Base-by-base conservation (phyloP, 2,113 vertebrate genomes). In the Tenrec ecaudatus region DNA sequence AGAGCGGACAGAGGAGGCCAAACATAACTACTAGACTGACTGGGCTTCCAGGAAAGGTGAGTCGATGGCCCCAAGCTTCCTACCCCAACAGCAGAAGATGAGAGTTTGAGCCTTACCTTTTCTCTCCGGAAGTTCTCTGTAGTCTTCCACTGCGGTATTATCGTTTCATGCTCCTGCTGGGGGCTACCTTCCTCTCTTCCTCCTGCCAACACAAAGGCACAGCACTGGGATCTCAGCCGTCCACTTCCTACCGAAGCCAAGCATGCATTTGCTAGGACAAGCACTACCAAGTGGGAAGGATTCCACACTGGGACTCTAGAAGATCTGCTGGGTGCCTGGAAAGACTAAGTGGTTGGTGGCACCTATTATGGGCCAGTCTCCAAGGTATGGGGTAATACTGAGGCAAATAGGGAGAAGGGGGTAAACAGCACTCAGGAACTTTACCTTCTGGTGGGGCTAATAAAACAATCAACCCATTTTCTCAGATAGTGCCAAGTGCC, bases 141-240 rank as follows among this genome's bases (percentile, higher is more conserved):
- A 76, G 97, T 97, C 96, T 93, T 95, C 99, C 99, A 99, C 83
- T 93, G 97, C 93, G 99, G 99, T 95, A 96, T 97, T 96, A 98
- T 98, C 64, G 98, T 96, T 97, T 98, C 99, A 95, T 98, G 98
- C 96, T 97, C 97, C 33, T 6, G 96, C 81, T 36, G 95, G 53
- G 1, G 29, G 80, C 84, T 64, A 33, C 64, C 96, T 80, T 94
- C 91, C 38, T n/a, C 82, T 53, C 38, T 87, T 96, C 80, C 93
- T 95, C 92, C 97, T 97, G 93, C 64, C 95, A 95, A 95, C 7
- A 86, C 16, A 97, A 84, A 94, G 43, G 29, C 15, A 66, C 12
- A 92, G 31, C 91, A 82, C 82, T 73, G 86, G 38, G 86, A 90
- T 47, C 60, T 81, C 81, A 77, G 62, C 75, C 27, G 6, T 64